Base-by-base conservation (phyloP, 2,888 invertebrate genomes). In the Calephelis perditalis region DNA sequence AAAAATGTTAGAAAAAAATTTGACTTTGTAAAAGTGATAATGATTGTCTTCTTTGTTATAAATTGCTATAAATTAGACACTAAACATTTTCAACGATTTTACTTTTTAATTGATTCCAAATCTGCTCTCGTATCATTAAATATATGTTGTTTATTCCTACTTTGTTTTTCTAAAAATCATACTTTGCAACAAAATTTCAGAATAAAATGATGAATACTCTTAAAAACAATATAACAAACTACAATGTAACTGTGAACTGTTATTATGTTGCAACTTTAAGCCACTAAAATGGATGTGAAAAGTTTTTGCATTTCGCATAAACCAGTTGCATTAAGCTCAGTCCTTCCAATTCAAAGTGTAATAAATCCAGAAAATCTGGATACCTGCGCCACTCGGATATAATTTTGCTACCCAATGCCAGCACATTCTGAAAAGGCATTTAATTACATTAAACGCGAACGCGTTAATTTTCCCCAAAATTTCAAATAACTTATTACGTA, bases 331-430 rank as follows among this genome's bases (percentile, higher is more conserved):
- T 68, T 67, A 65, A 67, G 67, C 64, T 58, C 62, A 64, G 65
- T 68, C 69, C 67, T 63, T 68, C 69, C 68, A 72, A 74, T 75
- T 75, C 70, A 71, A 70, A 67, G 57, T 60, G 68, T 69, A 68
- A 77, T 77, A 77, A 77, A 75, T 75, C 71, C 70, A 67, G 62
- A 67, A 74, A 73, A 71, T 74, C 71, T 70, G 73, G 71, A 71
- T 73, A 72, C 72, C 70, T 71, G 71, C 71, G 67, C 68, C 64
- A 66, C 63, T 66, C 63, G 67, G 68, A 71, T 69, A 70, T 73
- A 72, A 73, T 73, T 52, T 73, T 70, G 68, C 67, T 68, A 65
- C 67, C 65, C 62, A 58, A 65, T 64, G 60, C 64, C 59, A 63
- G 63, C 62, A 64, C 65, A 65, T 62, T 69, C 63, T 64, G 62